Evolutionary conservation across 1,140 invertebrate species (phyloP).

Genomic region (Vanessa tameamea): DNA sequence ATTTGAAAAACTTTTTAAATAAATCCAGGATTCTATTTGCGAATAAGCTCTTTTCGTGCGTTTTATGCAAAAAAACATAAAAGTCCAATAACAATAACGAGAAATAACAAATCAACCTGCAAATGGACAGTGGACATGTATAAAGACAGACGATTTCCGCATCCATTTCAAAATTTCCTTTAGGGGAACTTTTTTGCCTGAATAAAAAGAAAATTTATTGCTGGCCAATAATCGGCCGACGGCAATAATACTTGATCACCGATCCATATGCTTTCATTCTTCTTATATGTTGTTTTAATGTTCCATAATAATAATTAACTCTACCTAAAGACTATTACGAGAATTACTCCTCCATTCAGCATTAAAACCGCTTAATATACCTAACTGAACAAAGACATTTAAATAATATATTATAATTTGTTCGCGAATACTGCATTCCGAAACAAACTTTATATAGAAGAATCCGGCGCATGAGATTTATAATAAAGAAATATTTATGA

Average conservation of each 20-base stretch:
- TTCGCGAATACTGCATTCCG: too few relatives aligned
- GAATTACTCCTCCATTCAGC: too few relatives aligned
- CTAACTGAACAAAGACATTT: too few relatives aligned
- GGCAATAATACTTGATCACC: constrained; percentile 22
- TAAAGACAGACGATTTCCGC: constrained; percentile 55
- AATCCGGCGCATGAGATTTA: too few relatives aligned
- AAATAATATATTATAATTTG: too few relatives aligned
- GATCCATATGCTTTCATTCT: neutral
- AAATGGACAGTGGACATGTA: constrained; percentile 51
- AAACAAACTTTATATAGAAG: too few relatives aligned
- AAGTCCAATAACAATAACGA: constrained; percentile 38
- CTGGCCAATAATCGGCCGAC: constrained; percentile 28
- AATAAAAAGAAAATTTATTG: constrained; percentile 45
- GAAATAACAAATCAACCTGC: constrained; percentile 53
- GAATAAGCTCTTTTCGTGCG: neutral
- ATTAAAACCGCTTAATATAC: too few relatives aligned
- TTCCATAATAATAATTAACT: neutral
- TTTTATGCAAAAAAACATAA: constrained; percentile 22
- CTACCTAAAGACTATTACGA: too few relatives aligned
- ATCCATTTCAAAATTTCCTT: constrained; percentile 57
- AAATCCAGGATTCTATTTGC: neutral
- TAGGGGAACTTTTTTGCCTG: constrained; percentile 44
- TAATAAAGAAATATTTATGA: too few relatives aligned
- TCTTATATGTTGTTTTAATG: neutral
- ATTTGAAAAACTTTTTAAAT: neutral